Evolutionary conservation across 2,888 invertebrate species (phyloP), one percentile per base, ranked within the genome.

Genomic region (Drosophila putrida): DNA sequence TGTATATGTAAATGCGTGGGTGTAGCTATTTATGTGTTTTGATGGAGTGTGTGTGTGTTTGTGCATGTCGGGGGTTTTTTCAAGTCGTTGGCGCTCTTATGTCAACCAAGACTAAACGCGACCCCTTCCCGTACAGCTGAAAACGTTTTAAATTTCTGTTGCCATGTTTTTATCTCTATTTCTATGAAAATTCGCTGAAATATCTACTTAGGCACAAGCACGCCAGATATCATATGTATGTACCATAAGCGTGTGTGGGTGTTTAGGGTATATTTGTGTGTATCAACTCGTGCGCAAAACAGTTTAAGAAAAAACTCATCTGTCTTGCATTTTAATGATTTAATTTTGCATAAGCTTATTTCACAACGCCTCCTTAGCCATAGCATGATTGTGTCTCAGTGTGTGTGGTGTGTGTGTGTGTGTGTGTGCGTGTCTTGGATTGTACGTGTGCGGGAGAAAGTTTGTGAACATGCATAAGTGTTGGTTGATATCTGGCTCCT

Each of bases 321-420:
- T 84, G 75, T 71, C 82, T 71, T 78, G 85, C 88, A 84, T 80
- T 84, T 84, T 80, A 87, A 84, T 84, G 82, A 80, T 81, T 82
- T 81, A 81, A 87, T 84, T 87, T 87, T 83, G 84, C 83, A 83
- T 83, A 81, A 77, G 80, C 83, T 77, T 65, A 67, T 77, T 62
- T 63, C 63, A 54, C 55, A 59, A 51, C 54, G 57, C 59, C 55
- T 57, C 38, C 39, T 51, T 51, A 49, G 33, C 59, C 47, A 43
- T 28, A 13, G 13, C 46, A 20, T 9, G 50, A 53, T 33, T 39
- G 25, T 41, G 36, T 46, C 39, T 60, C 25, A 54, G 43, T 46
- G 20, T 15, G 25, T 38, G 9, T 39, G 20, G 9, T 39, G 20
- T 49, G 44, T 67, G 25, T 59, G 43, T 27, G 9, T 13, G 39